Evolutionary conservation across 2,113 vertebrate genomes (phyloP).

Genomic region (Sisor rabdophorus): DNA sequence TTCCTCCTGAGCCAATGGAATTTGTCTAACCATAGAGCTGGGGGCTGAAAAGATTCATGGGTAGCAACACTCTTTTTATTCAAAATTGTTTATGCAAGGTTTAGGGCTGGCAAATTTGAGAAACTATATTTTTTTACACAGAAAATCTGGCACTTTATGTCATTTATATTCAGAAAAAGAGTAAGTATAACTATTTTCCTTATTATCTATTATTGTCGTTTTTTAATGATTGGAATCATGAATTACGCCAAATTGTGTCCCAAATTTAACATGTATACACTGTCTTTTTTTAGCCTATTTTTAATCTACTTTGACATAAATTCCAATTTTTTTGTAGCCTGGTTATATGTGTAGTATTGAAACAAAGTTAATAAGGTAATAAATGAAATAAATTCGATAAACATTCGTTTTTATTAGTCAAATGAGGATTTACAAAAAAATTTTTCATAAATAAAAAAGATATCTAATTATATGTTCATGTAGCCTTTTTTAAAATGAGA

Average conservation of each 20-base stretch:
- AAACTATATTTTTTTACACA: constrained; percentile 76
- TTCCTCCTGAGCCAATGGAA: constrained; percentile 64
- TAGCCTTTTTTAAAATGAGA: neutral
- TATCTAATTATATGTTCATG: neutral
- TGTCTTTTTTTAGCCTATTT: constrained; percentile 44
- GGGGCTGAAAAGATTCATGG: constrained; percentile 59
- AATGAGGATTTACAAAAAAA: no score
- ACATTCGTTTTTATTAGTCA: neutral
- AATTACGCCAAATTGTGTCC: constrained; percentile 61
- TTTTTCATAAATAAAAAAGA: neutral
- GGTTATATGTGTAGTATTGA: constrained; percentile 31
- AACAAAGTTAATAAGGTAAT: constrained; percentile 44
- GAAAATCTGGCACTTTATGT: constrained; percentile 73
- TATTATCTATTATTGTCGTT: constrained; percentile 59
- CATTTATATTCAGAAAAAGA: constrained; percentile 64
- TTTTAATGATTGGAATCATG: constrained; percentile 57
- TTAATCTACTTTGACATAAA: constrained; percentile 39
- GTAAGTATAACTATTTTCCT: constrained; percentile 50
- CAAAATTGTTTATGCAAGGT: constrained; percentile 69
- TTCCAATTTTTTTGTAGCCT: constrained; percentile 42
- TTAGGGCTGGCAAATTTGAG: constrained; percentile 60
- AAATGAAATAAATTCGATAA: constrained; percentile 36
- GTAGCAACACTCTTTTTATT: constrained; percentile 59
- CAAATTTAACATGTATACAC: constrained; percentile 53
- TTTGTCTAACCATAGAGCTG: constrained; percentile 62